These are phyloP conservation scores for Lissonota sp. DNA, from an alignment of 2,888 invertebrate species.

Conservation along the genomic window DNA sequence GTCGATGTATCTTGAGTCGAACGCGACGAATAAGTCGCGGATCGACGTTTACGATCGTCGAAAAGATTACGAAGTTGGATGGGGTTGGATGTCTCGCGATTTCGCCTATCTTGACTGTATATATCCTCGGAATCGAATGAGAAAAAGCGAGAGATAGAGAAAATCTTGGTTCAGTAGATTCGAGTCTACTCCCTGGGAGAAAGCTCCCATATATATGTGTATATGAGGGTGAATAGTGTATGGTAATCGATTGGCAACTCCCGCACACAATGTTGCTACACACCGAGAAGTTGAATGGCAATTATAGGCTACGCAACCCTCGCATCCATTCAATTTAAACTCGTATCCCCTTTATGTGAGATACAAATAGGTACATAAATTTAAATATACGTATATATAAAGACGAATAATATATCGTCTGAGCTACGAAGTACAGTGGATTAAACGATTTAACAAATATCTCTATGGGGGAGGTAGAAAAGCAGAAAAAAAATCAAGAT, in stretches of 20 bases:
- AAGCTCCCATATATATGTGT: neutral
- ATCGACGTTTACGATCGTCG: conserved; percentile 51
- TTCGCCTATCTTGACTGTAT: conserved; percentile 3
- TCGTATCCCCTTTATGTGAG: too few relatives aligned
- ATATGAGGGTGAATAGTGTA: neutral
- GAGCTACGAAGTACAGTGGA: neutral
- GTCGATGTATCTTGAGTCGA: neutral
- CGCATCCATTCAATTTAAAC: conserved; percentile 2
- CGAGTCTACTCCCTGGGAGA: neutral
- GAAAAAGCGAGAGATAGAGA: neutral
- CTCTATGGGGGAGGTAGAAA: neutral
- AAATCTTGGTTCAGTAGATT: neutral
- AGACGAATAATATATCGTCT: too few relatives aligned
- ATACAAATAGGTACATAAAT: too few relatives aligned
- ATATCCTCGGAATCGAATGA: neutral
- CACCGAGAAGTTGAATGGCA: conserved; percentile 5
- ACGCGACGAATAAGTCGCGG: conserved; percentile 33
- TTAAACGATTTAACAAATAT: neutral
- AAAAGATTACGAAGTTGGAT: conserved; percentile 35
- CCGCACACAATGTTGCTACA: neutral
- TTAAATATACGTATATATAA: too few relatives aligned
- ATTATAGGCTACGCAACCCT: neutral
- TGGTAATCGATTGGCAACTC: neutral
- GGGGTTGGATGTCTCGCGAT: conserved; percentile 27
- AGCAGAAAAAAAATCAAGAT: neutral